phyloP scores from a whole-genome alignment of 1,140 invertebrate genomes.

The Matsumurasca onukii region DNA sequence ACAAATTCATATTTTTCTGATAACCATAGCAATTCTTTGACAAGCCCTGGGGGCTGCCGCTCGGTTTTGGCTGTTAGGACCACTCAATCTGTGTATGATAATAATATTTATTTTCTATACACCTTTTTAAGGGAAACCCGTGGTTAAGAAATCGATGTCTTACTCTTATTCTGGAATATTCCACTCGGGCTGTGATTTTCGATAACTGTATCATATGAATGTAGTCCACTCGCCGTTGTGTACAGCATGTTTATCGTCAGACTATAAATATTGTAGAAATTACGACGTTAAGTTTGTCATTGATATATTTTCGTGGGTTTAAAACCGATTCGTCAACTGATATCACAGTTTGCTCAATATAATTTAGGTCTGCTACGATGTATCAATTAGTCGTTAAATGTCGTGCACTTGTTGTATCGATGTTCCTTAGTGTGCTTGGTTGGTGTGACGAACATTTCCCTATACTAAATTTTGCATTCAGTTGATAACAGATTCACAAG shows the following conservation, averaged over 20 bases:
- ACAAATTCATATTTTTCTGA: slow-evolving; percentile 12
- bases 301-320: slow-evolving; percentile 18
- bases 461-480: no score
- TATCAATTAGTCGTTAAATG: slow-evolving; percentile 11
- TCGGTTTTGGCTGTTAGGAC: slow-evolving; percentile 35
- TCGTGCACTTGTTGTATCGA: slow-evolving; percentile 4
- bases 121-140: slow-evolving; percentile 36
- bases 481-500: no score
- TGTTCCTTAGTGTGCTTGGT: no score
- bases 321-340: slow-evolving; percentile 26
- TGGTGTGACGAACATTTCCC: no score
- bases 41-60: background rate
- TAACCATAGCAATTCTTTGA: slow-evolving; percentile 29
- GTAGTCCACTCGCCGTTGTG: slow-evolving; percentile 27
- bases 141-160: slow-evolving; percentile 23
- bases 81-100: slow-evolving; percentile 34
- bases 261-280: slow-evolving; percentile 19
- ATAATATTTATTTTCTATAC: slow-evolving; percentile 36
- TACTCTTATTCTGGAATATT: slow-evolving; percentile 37
- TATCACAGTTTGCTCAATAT: slow-evolving; percentile 28
- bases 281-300: slow-evolving; percentile 4
- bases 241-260: slow-evolving; percentile 35
- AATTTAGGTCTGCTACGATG: slow-evolving; percentile 15
- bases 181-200: slow-evolving; percentile 40
- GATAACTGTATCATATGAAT: slow-evolving; percentile 35